These are phyloP conservation scores for Dromaius novaehollandiae DNA, from an alignment of 2,113 vertebrate genomes.

Conservation along the genomic window DNA sequence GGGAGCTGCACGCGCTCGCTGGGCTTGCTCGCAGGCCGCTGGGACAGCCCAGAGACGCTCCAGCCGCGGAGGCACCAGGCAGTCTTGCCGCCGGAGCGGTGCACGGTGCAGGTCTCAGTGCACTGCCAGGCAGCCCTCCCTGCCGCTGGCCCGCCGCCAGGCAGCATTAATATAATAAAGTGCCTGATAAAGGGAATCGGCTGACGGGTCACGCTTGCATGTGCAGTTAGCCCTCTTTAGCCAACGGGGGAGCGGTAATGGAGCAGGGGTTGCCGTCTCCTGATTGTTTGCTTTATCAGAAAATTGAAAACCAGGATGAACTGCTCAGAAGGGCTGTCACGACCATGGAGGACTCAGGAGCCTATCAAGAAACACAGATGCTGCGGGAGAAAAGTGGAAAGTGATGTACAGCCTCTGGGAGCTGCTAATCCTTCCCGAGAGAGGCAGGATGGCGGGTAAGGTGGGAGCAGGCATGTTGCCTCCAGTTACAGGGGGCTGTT, in stretches of 20 bases:
- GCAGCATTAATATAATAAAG: not conserved
- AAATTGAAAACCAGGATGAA: not conserved
- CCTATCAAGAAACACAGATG: not conserved
- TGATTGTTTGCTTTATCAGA: not conserved
- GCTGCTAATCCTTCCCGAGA: not conserved
- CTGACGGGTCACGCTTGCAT: not conserved
- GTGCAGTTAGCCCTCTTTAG: not conserved
- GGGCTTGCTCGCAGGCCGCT: not conserved
- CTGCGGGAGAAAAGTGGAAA: not conserved
- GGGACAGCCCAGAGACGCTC: not conserved
- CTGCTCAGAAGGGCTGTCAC: not conserved
- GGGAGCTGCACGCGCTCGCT: not conserved
- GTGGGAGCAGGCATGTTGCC: not conserved
- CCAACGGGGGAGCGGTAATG: not conserved
- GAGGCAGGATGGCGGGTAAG: not conserved
- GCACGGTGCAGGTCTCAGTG: fast-evolving
- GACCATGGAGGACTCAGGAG: no score
- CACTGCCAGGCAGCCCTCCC: not conserved
- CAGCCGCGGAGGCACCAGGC: not conserved
- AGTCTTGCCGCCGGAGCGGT: not conserved
- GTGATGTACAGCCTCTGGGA: not conserved
- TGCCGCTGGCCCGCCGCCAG: not conserved
- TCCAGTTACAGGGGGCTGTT: not conserved
- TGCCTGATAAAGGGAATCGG: not conserved
- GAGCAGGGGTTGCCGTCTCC: not conserved